Conservation (phyloP, 2,113 vertebrate genomes). For the Egretta garzetta region DNA sequence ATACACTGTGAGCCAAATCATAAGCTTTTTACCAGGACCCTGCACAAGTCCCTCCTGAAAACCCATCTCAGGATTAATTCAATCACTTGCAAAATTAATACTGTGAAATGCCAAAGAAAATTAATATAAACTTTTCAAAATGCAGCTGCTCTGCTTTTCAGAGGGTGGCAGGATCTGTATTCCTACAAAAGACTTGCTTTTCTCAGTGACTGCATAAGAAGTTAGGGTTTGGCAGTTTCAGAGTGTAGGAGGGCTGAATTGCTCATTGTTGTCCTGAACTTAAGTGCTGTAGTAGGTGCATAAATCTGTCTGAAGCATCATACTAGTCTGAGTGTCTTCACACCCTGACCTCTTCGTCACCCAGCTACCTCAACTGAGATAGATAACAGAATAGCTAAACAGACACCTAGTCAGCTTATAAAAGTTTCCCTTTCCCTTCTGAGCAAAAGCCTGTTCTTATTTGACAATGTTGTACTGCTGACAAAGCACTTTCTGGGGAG, state of each 20-base stretch:
- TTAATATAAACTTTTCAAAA: not conserved
- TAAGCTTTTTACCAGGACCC: not conserved
- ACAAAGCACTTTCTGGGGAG: not conserved
- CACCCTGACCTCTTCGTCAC: rapidly evolving
- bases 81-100: not conserved
- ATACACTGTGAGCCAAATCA: not conserved
- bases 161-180: not conserved
- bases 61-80: not conserved
- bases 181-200: not conserved
- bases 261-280: not conserved
- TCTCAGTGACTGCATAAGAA: not conserved
- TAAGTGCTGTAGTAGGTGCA: not conserved
- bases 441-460: not conserved
- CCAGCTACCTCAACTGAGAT: not conserved
- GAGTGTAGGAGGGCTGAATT: not conserved
- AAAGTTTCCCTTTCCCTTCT: not conserved
- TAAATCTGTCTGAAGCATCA: not conserved
- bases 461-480: not conserved
- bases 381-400: not conserved
- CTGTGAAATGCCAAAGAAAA: not conserved
- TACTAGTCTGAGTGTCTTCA: not conserved
- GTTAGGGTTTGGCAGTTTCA: not conserved
- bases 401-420: not conserved
- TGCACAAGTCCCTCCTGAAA: not conserved
- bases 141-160: not conserved